These are phyloP conservation scores for Saguinus oedipus DNA, from an alignment of 2,797 vertebrate genomes.

Conservation along the genomic window DNA sequence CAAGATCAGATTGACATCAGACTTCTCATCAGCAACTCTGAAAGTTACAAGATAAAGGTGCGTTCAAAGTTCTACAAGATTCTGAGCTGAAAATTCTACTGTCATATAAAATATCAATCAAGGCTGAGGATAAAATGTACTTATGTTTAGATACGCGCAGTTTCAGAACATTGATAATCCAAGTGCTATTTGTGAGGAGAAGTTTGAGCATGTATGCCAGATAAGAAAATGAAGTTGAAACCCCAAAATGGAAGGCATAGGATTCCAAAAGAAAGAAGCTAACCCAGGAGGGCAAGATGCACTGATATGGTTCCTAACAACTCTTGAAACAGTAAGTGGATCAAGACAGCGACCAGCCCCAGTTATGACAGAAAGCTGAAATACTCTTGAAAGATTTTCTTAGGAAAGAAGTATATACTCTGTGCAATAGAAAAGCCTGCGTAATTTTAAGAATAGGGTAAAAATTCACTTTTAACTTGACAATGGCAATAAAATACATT, in stretches of 20 bases:
- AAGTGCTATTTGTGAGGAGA: not conserved
- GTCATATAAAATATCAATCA: not conserved
- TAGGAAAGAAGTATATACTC: not conserved
- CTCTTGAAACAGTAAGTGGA: too few relatives aligned
- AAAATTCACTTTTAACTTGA: not conserved
- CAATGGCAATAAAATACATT: not conserved
- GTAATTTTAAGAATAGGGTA: constrained; percentile 22
- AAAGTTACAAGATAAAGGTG: not conserved
- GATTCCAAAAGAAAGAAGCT: constrained; percentile 13
- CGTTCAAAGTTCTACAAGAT: not conserved
- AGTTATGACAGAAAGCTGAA: not conserved
- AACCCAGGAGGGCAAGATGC: not conserved
- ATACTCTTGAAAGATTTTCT: not conserved
- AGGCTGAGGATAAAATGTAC: not conserved
- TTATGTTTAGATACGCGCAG: not conserved
- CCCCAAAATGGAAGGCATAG: not conserved
- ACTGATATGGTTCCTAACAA: not conserved
- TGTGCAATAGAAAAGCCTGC: not conserved
- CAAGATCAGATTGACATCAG: not conserved
- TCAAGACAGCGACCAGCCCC: not conserved
- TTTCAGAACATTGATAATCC: not conserved
- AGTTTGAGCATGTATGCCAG: not conserved
- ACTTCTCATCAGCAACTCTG: not conserved
- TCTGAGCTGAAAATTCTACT: not conserved
- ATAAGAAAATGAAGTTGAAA: not conserved